Conservation (phyloP, 1,140 invertebrate genomes). For the Vanessa atalanta region DNA sequence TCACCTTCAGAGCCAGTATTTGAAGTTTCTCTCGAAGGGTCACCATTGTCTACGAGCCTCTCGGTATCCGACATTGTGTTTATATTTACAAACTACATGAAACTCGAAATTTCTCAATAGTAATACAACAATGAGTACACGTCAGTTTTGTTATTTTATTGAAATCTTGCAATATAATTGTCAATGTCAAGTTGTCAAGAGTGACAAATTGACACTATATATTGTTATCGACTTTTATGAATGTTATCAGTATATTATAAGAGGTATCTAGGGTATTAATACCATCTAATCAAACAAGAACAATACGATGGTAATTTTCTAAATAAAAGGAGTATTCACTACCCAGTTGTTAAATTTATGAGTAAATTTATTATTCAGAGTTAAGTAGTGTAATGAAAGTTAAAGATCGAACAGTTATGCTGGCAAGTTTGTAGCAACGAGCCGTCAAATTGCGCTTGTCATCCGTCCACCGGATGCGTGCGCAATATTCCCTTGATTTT, state of each 20-base stretch:
- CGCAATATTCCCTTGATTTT: constrained; percentile 48
- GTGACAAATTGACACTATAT: background rate
- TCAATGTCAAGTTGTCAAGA: constrained; percentile 19
- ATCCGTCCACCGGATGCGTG: constrained; percentile 50
- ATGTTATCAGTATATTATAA: background rate
- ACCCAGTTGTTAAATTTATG: background rate
- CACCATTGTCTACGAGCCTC: constrained; percentile 42
- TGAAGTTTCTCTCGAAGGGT: constrained; percentile 23
- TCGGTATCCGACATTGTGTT: constrained; percentile 57
- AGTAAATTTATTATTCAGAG: background rate
- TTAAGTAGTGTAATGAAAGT: background rate
- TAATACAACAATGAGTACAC: constrained; percentile 51
- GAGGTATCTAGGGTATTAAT: too few relatives aligned
- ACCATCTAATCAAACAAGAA: too few relatives aligned
- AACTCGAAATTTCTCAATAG: constrained; percentile 31
- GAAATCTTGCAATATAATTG: constrained; percentile 20
- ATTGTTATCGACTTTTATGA: background rate
- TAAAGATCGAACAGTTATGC: background rate
- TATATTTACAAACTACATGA: constrained; percentile 36
- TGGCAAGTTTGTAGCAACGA: constrained; percentile 16
- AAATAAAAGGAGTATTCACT: background rate
- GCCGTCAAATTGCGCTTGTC: constrained; percentile 40
- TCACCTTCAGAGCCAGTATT: constrained; percentile 44
- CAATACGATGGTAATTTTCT: too few relatives aligned
- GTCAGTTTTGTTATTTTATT: constrained; percentile 62